A percentile compares a stretch with the other conserved stretches of the same genome.
Conservation (phyloP, 2,797 vertebrate genomes). For the Ispidina lecontei region DNA sequence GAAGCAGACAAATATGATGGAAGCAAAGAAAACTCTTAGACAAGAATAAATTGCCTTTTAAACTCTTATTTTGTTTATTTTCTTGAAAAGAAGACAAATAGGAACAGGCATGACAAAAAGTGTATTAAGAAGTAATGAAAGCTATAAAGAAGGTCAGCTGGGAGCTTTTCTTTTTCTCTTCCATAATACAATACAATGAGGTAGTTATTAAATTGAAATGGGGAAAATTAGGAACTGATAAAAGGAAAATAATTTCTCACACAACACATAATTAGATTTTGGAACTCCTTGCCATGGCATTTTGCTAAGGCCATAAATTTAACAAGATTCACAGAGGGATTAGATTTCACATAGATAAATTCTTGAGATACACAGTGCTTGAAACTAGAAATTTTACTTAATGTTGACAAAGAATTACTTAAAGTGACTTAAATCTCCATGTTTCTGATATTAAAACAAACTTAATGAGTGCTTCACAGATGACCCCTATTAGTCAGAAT, state of each 20-base stretch:
- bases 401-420: slow-evolving; percentile 45
- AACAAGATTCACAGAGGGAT: slow-evolving; percentile 34
- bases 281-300: slow-evolving; percentile 22
- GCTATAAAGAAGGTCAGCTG: slow-evolving; percentile 61
- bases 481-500: slow-evolving; percentile 34
- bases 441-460: slow-evolving; percentile 30
- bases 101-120: slow-evolving; percentile 43
- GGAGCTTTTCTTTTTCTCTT: slow-evolving; percentile 52
- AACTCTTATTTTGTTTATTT: slow-evolving; percentile 54
- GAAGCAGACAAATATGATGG: background rate
- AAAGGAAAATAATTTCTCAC: slow-evolving; percentile 69
- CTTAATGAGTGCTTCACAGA: slow-evolving; percentile 5
- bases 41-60: slow-evolving; percentile 23
- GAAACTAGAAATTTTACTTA: slow-evolving; percentile 47
- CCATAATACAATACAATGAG: slow-evolving; percentile 55
- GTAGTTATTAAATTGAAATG: slow-evolving; percentile 63
- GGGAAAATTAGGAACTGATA: slow-evolving; percentile 61
- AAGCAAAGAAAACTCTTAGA: background rate
- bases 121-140: slow-evolving; percentile 63
- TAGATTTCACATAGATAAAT: slow-evolving; percentile 47
- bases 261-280: slow-evolving; percentile 62
- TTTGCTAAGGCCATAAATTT: slow-evolving; percentile 55
- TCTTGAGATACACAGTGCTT: slow-evolving; percentile 3
- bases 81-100: slow-evolving; percentile 51
- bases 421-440: slow-evolving; percentile 17